phyloP scores from a whole-genome alignment of 1,140 invertebrate species.

The Phthorimaea operculella region DNA sequence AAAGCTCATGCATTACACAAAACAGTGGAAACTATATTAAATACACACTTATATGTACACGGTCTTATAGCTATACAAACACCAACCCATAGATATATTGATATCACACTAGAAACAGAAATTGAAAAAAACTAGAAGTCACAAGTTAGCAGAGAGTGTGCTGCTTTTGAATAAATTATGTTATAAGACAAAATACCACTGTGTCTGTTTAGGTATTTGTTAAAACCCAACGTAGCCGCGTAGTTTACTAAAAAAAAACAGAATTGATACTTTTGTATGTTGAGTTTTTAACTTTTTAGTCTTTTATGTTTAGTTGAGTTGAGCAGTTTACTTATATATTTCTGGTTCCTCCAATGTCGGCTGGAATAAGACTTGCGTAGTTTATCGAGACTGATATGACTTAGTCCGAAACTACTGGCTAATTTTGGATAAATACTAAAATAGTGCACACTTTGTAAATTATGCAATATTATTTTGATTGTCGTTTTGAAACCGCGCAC shows the following conservation, averaged over 20 bases:
- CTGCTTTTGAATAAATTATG: neutral
- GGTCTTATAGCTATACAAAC: conserved; percentile 21
- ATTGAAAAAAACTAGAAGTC: neutral
- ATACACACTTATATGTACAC: conserved; percentile 34
- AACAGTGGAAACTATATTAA: conserved; percentile 24
- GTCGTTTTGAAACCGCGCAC: neutral
- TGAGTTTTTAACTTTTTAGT: too few species aligned
- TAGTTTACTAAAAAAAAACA: too few species aligned
- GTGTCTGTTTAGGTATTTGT: too few species aligned
- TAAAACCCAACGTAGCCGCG: too few species aligned
- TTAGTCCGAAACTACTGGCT: too few species aligned
- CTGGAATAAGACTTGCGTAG: too few species aligned
- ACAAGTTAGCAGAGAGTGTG: neutral
- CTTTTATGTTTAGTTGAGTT: too few species aligned
- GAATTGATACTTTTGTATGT: too few species aligned
- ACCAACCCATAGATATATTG: conserved; percentile 20
- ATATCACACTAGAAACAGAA: conserved; percentile 20
- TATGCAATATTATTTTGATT: neutral
- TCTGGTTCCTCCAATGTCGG: too few species aligned
- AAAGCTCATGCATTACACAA: conserved; percentile 31
- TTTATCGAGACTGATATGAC: too few species aligned
- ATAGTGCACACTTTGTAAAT: neutral
- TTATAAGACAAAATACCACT: neutral
- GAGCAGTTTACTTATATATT: too few species aligned
- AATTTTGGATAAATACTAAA: too few species aligned